Evolutionary conservation across 2,888 invertebrate genomes (phyloP), one percentile per base, ranked within the genome.

Genomic region (Sphaerophoria rueppellii): DNA sequence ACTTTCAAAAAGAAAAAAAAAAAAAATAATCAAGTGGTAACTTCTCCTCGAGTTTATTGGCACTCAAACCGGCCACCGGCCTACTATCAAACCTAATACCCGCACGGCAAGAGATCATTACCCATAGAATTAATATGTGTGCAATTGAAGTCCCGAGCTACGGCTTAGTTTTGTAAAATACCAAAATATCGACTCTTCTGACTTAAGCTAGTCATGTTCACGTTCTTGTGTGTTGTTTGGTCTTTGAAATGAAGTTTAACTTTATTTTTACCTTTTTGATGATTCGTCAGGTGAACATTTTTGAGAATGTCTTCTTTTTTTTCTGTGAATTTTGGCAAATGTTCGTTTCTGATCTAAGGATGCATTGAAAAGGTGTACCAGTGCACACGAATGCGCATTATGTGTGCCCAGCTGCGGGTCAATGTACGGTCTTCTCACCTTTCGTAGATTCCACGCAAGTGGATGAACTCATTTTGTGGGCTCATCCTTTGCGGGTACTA

Each of bases 351-450:
- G 65, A 75, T 83, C 83, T 83, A 83, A 83, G 83, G 83, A 76
- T 80, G 75, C 79, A 83, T 83, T 79, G 83, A 61, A 83, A 83
- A 79, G 83, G 83, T 79, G 83, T 75, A 60, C 24, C 24, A 2
- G 24, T 24, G 24, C 78, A 69, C 24, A 61, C 24, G 24, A 58
- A 55, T 76, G 83, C 16, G 75, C 75, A 79, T 79, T 79, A 61
- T 57, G 32, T 52, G 61, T 55, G 71, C 69, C 67, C 83, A 80
- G 75, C 83, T 80, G 79, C 75, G 72, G 83, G 83, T 83, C 83
- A 83, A 69, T 76, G 83, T 72, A 75, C 80, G 83, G 55, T 79
- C 83, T 83, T 75, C 69, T 83, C 83, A 83, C 83, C 83, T 83
- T 83, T 79, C 83, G 83, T 83, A 83, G 79, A 83, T 83, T 76